A percentile compares a stretch with the other conserved stretches of the same genome.
These are phyloP conservation scores for Nemopilema nomurai DNA, from an alignment of 30 jellyfish, hydroid and myxozoan species.

Conservation along the genomic window DNA sequence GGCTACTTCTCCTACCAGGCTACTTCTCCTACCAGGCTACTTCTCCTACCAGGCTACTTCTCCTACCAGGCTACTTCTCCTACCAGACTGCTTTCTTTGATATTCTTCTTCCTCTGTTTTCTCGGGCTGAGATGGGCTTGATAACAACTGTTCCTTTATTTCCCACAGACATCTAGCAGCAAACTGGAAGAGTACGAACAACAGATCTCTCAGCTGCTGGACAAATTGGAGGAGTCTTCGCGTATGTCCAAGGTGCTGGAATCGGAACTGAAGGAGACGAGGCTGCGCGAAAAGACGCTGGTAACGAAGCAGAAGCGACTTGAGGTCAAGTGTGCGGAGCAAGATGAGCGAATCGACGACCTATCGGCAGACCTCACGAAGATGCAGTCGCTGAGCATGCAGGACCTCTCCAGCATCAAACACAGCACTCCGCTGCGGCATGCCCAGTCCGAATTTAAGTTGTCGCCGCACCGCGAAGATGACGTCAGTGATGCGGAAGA, in stretches of 20 bases:
- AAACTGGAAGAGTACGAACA: slow-evolving; percentile 81
- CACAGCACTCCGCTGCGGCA: slow-evolving; percentile 91
- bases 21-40: no score
- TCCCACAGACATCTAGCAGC: slow-evolving; percentile 77
- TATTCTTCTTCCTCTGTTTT: neutral
- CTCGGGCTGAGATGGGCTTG: no score
- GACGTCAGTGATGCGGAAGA: slow-evolving; percentile 57
- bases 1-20: no score
- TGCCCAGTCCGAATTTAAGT: slow-evolving; percentile 75
- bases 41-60: no score
- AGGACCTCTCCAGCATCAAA: slow-evolving; percentile 44
- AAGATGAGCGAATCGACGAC: slow-evolving; percentile 71
- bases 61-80: no score
- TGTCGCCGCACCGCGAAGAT: slow-evolving; percentile 51
- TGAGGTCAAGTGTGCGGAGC: slow-evolving; percentile 73
- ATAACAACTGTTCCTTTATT: no score
- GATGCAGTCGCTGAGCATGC: slow-evolving; percentile 83
- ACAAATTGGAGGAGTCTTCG: slow-evolving; percentile 79
- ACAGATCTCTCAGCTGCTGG: slow-evolving; percentile 77
- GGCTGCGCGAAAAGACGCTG: slow-evolving; percentile 75
- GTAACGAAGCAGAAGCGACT: slow-evolving; percentile 76
- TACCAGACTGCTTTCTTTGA: neutral
- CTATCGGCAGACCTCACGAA: slow-evolving; percentile 68
- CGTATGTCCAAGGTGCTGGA: slow-evolving; percentile 44
- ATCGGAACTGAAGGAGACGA: slow-evolving; percentile 76